These are phyloP conservation scores for Manduca sexta DNA, from an alignment of 1,140 invertebrate genomes.

Conservation along the genomic window DNA sequence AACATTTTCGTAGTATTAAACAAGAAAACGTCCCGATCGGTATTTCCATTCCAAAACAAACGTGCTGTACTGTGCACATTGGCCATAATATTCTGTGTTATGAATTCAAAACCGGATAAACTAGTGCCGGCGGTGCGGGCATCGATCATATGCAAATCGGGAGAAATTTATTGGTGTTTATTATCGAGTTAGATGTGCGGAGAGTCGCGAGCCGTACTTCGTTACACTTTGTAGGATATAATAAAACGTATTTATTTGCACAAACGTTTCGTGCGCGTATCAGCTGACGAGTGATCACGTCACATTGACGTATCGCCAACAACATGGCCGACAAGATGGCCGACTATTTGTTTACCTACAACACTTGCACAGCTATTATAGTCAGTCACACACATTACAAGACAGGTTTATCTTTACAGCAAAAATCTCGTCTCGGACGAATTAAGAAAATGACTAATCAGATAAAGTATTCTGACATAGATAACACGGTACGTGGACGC, in stretches of 20 bases:
- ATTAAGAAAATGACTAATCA: neutral
- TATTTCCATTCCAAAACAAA: conserved; percentile 26
- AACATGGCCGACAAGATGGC: conserved; percentile 55
- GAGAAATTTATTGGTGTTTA: neutral
- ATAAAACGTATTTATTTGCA: conserved; percentile 14
- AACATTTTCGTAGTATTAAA: conserved; percentile 12
- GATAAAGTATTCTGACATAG: neutral
- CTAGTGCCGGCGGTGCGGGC: conserved; percentile 1
- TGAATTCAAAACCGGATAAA: conserved; percentile 24
- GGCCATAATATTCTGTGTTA: conserved; percentile 11
- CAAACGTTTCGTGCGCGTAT: conserved; percentile 20
- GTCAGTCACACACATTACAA: neutral
- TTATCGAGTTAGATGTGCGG: too few relatives aligned
- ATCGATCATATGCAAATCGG: conserved; percentile 14
- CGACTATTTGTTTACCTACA: conserved; percentile 49
- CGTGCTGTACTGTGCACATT: conserved; percentile 14
- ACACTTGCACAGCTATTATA: conserved; percentile 9
- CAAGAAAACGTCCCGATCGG: conserved; percentile 12
- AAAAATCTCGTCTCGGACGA: neutral
- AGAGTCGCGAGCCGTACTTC: neutral
- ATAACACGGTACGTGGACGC: too few relatives aligned
- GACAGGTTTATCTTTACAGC: neutral
- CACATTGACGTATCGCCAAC: conserved; percentile 43
- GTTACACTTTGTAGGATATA: conserved; percentile 18
- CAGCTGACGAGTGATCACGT: conserved; percentile 52